Evolutionary conservation across 2,888 invertebrate genomes (phyloP).

Genomic region (Leptopilina myrica): DNA sequence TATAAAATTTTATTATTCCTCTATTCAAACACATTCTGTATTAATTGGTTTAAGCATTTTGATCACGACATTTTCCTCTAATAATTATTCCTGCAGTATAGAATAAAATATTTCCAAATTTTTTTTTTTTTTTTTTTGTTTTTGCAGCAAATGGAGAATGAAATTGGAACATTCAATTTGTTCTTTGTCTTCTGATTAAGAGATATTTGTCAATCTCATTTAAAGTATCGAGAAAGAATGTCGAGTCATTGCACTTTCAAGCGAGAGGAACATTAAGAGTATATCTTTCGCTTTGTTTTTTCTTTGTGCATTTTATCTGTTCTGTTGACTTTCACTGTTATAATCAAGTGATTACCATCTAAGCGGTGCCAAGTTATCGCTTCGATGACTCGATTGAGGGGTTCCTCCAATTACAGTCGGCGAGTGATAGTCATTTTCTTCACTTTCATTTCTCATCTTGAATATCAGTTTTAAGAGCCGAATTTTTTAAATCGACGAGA

Average conservation of each 20-base stretch:
- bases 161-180: too few species aligned
- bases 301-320: conserved; percentile 11
- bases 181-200: too few species aligned
- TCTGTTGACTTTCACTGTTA: conserved; percentile 1
- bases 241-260: neutral
- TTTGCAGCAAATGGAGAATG: too few species aligned
- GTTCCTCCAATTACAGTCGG: conserved; percentile 3
- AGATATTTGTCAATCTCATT: too few species aligned
- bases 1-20: conserved; percentile 30
- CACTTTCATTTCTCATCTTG: neutral
- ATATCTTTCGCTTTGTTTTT: neutral
- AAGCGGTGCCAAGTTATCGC: conserved; percentile 2
- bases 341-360: conserved; percentile 18
- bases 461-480: neutral
- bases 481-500: neutral
- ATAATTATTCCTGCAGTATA: too few species aligned
- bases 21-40: conserved; percentile 1
- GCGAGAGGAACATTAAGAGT: neutral
- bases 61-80: neutral
- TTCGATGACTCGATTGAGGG: conserved; percentile 10
- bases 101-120: too few species aligned
- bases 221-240: neutral
- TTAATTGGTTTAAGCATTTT: conserved; percentile 5
- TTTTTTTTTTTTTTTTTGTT: too few species aligned
- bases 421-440: conserved; percentile 6